These are phyloP conservation scores for Archaeoteleia sp. DNA, from an alignment of 2,888 invertebrate genomes.

Conservation along the genomic window DNA sequence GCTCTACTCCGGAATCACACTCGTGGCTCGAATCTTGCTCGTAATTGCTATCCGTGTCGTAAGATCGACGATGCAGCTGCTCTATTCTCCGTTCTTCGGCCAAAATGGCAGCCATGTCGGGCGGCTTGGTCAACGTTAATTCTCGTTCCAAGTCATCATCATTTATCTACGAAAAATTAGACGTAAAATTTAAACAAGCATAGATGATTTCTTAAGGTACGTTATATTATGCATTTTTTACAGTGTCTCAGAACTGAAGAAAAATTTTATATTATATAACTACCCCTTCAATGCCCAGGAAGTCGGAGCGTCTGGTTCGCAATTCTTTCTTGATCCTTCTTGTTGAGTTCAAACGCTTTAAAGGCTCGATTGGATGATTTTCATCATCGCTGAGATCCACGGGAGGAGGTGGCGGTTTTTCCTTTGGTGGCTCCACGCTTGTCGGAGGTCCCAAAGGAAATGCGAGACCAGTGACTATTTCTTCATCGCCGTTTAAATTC, in stretches of 20 bases:
- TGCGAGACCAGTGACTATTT: slow-evolving; percentile 65
- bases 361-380: slow-evolving; percentile 75
- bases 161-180: slow-evolving; percentile 75
- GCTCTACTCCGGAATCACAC: slow-evolving; percentile 87
- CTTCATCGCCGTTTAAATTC: slow-evolving; percentile 70
- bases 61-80: slow-evolving; percentile 84
- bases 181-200: neutral
- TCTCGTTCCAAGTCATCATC: slow-evolving; percentile 83
- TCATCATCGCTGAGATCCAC: slow-evolving; percentile 76
- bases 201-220: neutral
- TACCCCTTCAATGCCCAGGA: slow-evolving; percentile 87
- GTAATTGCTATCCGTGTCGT: slow-evolving; percentile 80
- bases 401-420: slow-evolving; percentile 90
- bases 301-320: slow-evolving; percentile 88
- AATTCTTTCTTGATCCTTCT: slow-evolving; percentile 91
- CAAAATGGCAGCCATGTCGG: slow-evolving; percentile 87
- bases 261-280: too few species aligned
- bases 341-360: slow-evolving; percentile 87
- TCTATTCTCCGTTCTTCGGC: slow-evolving; percentile 87
- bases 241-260: too few species aligned
- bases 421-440: slow-evolving; percentile 86
- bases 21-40: slow-evolving; percentile 75
- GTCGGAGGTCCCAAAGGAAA: slow-evolving; percentile 79
- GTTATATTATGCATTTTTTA: neutral
- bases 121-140: slow-evolving; percentile 82